Base-by-base conservation (phyloP, 2,888 invertebrate genomes). In the Eubasilissa splendida region DNA sequence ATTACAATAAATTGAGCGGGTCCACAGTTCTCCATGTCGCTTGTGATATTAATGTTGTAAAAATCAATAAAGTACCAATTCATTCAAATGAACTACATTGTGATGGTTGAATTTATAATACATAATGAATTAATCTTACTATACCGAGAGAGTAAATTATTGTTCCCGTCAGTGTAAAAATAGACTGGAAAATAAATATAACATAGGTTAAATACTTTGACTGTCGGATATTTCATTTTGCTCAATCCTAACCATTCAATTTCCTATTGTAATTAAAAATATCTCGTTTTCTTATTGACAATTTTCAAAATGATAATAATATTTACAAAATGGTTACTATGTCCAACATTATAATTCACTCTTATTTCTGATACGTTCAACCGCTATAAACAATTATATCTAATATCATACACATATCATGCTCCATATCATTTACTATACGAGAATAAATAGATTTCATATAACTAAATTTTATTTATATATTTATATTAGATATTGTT, bases 351-450 rank as follows among this genome's bases (percentile, higher is more conserved):
- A 83, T 70, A 70, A 58, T 70, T 42, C 42, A 42, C 3, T 42
- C 42, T 42, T 42, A 42, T 42, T 42, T 73, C 50, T 31, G 59
- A 78, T 73, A 71, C 60, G 33, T 71, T 7, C 58, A 58, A 70
- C 80, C 79, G 78, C 83, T 83, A 83, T 90, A 89, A 90, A 89
- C 90, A 90, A 90, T 88, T 88, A 77, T 90, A 84, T 84, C 90
- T 90, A 91, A 87, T 90, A 90, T 90, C 89, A 74, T 84, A 84
- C 82, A 84, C 82, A 82, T 83, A 42, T 42, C 42, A 42, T 84
- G 82, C 79, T 82, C 80, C 81, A 77, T 77, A 76, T 79, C 82
- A 42, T 80, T 81, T 77, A 77, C 84, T 82, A 81, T 84, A 84
- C 84, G 84, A 84, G 84, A 84, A 84, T 84, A 84, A 84, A 84